Base-by-base conservation (phyloP, 1,140 invertebrate genomes). In the Calliphora vicina region DNA sequence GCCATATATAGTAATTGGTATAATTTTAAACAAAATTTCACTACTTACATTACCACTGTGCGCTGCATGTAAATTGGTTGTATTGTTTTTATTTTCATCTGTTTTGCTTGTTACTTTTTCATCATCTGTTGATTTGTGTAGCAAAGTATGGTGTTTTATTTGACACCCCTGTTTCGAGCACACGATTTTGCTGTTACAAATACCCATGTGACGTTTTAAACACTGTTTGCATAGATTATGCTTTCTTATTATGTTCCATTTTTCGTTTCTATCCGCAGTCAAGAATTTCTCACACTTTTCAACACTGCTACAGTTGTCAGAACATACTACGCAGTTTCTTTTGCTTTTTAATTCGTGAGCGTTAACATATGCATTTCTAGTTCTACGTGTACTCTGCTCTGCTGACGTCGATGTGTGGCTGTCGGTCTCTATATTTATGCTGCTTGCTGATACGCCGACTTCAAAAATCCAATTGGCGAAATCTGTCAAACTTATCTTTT, bases 1-100 rank as follows among this genome's bases (percentile, higher is more conserved):
- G 10, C 71, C 71, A 73, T 73, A 73, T 13, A 73, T 17, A 27
- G 9, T 73, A 29, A 73, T 27, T 1, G 26, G 71, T 13, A 73
- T 29, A 15, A 73, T 73, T 73, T 73, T 73, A 73, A 73, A 73
- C 13, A 73, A 73, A 15, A 57, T 57, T 57, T 57, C 8, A n/a
- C 15, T 57, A 57, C 50, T n/a, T 15, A 17, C 3, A 57, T 8
- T 57, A n/a, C 17, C 17, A 57, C 17, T 57, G 50, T 57, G 50
- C 15, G 50, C 15, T 15, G 50, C 50, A 8, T 57, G 9, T 57
- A 57, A 57, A 15, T 57, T n/a, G 17, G 15, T 57, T 8, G 3
- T 57, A 10, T 57, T 57, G 9, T 57, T 17, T 57, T 8, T 3
- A 15, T 57, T 57, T 57, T 17, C 9, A 3, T 57, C 17, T 10